A percentile compares a stretch with the other conserved stretches of the same genome.
Evolutionary conservation across 2,113 vertebrate species (phyloP).

Genomic region (Lichenostomus cassidix): DNA sequence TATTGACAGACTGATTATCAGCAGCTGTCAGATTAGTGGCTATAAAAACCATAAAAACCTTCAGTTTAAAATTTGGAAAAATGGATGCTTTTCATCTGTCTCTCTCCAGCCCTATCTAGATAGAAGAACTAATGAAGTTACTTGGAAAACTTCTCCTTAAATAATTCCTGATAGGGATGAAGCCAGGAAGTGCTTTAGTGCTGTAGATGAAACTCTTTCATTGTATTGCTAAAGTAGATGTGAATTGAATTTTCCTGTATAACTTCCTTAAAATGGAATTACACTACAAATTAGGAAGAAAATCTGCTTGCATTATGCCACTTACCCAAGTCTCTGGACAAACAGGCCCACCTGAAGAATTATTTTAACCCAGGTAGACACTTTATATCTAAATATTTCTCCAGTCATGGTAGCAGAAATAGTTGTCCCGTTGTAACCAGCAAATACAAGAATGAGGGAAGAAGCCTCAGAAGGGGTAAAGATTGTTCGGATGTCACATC

Average conservation of each 20-base stretch:
- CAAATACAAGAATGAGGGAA: not conserved
- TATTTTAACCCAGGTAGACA: not conserved
- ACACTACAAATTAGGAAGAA: not conserved
- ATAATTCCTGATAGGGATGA: not conserved
- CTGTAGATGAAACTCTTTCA: not conserved
- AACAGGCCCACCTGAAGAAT: not conserved
- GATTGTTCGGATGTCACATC: not conserved
- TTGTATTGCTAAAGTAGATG: not conserved
- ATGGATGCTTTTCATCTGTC: not conserved
- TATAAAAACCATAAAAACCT: not conserved
- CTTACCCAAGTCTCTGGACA: not conserved
- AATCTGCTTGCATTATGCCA: not conserved
- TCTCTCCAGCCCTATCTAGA: not conserved
- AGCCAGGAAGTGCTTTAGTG: not conserved
- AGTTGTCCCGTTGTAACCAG: accelerated
- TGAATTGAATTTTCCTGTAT: not conserved
- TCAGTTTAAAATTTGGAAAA: not conserved
- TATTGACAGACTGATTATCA: not conserved
- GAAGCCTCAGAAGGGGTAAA: not conserved
- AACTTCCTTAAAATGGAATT: not conserved
- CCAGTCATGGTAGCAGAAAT: not conserved
- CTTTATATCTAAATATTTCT: not conserved
- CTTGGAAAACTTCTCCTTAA: not conserved
- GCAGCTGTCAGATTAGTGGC: not conserved
- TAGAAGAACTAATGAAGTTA: not conserved